Conservation (phyloP, 2,888 invertebrate genomes). For the Galerucella pusilla region DNA sequence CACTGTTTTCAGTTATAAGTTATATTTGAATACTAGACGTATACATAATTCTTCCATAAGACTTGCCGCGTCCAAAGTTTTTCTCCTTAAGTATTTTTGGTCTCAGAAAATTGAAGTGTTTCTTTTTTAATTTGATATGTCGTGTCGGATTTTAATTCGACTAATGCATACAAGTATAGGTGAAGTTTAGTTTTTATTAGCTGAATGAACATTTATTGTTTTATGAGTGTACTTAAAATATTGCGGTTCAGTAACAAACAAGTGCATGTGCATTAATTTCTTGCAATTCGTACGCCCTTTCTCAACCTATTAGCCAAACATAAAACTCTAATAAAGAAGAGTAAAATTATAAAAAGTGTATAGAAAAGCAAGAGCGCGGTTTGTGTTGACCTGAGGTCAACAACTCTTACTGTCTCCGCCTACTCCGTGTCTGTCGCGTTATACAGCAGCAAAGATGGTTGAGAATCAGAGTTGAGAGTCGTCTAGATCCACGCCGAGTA, state of each 20-base stretch:
- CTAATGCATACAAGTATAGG: not conserved
- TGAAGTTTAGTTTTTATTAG: not conserved
- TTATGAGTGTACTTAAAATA: not conserved
- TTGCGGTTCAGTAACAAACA: conserved; percentile 17
- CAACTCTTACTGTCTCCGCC: conserved; percentile 66
- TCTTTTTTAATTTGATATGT: not conserved
- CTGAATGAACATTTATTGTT: not conserved
- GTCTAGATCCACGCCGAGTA: conserved; percentile 42
- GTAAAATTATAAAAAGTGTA: conserved; percentile 58
- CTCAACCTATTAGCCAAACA: conserved; percentile 31
- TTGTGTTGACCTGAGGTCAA: conserved; percentile 66
- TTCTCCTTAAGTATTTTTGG: too few species aligned
- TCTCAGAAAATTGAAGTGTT: not conserved
- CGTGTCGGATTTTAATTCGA: not conserved
- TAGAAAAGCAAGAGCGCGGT: conserved; percentile 60
- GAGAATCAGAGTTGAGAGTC: conserved; percentile 39
- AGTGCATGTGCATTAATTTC: conserved; percentile 28
- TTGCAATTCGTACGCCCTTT: conserved; percentile 25
- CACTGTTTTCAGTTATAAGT: too few species aligned
- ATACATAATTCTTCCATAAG: too few species aligned
- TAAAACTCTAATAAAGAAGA: conserved; percentile 42
- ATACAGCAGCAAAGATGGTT: conserved; percentile 54
- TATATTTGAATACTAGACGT: too few species aligned
- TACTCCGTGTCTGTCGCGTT: conserved; percentile 63
- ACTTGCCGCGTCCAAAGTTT: too few species aligned